Percentiles rank a stretch among this genome's conserved stretches.
Conservation (phyloP, 2,113 vertebrate genomes). For the Damaliscus lunatus region DNA sequence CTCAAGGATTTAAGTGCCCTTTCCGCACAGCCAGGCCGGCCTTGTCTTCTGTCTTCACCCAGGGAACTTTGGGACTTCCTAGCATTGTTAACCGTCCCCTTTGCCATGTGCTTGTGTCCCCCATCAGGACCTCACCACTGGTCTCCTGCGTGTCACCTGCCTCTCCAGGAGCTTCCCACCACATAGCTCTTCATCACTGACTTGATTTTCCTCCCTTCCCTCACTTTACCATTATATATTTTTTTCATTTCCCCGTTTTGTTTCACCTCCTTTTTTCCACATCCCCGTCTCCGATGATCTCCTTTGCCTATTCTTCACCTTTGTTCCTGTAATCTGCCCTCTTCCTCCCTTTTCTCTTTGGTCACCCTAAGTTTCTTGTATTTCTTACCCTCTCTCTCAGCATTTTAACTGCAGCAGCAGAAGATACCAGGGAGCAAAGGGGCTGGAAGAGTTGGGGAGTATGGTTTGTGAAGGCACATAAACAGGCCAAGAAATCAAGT, state of each 20-base stretch:
- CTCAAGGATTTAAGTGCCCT: not conserved
- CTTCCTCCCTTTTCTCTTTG: constrained; percentile 22
- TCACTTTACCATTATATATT: constrained; percentile 22
- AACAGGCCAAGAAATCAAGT: constrained; percentile 71
- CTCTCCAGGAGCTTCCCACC: constrained; percentile 26
- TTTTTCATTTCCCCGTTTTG: constrained; percentile 10
- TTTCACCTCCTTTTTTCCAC: not conserved
- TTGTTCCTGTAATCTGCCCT: constrained; percentile 42
- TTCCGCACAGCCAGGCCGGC: not conserved
- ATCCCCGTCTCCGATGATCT: not conserved
- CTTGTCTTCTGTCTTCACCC: not conserved
- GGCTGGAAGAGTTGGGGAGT: not conserved
- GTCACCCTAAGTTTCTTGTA: constrained; percentile 45
- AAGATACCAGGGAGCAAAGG: constrained; percentile 13
- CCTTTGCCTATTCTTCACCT: constrained; percentile 34
- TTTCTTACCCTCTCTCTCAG: constrained; percentile 3
- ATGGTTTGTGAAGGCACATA: constrained; percentile 44
- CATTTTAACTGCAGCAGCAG: constrained; percentile 28
- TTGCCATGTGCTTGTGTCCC: constrained; percentile 33
- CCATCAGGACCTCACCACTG: not conserved
- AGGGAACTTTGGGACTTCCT: constrained; percentile 46
- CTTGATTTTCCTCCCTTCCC: constrained; percentile 19
- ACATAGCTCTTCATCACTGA: constrained; percentile 6
- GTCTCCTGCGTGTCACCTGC: not conserved
- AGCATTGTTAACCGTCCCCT: constrained; percentile 23